A percentile compares a stretch with the other conserved stretches of the same genome.
These are phyloP conservation scores for Antennarius striatus DNA, from an alignment of 2,113 vertebrate species.

Conservation along the genomic window DNA sequence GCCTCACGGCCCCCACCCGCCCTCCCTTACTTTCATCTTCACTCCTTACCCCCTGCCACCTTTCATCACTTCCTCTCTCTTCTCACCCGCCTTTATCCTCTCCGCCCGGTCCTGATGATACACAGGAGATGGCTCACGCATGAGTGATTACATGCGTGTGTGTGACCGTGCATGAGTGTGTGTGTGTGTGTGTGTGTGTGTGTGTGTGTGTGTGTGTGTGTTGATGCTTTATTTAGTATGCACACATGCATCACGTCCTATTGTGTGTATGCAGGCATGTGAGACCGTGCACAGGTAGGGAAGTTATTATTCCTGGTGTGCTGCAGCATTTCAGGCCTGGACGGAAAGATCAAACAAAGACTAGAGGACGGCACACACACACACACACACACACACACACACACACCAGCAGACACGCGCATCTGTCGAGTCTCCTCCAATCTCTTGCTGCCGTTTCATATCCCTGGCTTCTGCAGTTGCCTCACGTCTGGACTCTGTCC, in stretches of 20 bases:
- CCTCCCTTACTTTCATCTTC: neutral
- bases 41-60: constrained; percentile 45
- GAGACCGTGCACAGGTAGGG: constrained; percentile 23
- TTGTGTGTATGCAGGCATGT: constrained; percentile 7
- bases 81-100: constrained; percentile 31
- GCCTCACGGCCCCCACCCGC: constrained; percentile 27
- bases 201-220: neutral
- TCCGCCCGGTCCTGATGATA: constrained; percentile 56
- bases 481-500: constrained; percentile 71
- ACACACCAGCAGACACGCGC: constrained; percentile 14
- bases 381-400: constrained; percentile 3
- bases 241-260: constrained; percentile 1
- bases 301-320: constrained; percentile 65
- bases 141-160: constrained; percentile 50
- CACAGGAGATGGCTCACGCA: constrained; percentile 56
- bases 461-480: constrained; percentile 59
- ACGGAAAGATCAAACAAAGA: constrained; percentile 75
- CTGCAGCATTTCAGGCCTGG: constrained; percentile 58
- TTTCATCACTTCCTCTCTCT: constrained; percentile 55
- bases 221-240: constrained; percentile 8
- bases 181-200: neutral
- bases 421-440: constrained; percentile 41
- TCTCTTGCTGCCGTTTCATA: constrained; percentile 62
- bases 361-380: constrained; percentile 35
- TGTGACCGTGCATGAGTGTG: constrained; percentile 5